Evolutionary conservation across 2,888 invertebrate species (phyloP), one percentile per base, ranked within the genome.

Genomic region (Sipha maydis): DNA sequence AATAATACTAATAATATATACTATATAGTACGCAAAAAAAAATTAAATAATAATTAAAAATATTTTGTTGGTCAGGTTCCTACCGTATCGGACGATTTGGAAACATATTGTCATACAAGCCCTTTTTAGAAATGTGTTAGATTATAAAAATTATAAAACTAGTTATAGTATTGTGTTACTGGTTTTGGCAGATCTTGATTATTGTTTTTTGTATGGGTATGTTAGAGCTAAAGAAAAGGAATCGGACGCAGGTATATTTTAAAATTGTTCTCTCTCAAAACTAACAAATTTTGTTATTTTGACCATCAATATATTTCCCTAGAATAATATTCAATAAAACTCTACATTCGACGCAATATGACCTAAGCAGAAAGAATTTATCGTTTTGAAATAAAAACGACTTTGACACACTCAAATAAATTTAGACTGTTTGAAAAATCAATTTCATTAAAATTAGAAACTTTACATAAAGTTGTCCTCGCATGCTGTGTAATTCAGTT

Each of bases 231-330:
- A 90, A 89, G 90, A 90, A 77, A 80, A 90, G 71, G 89, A 90
- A 77, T 90, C 90, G 69, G 90, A 90, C 90, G 90, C 90, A 78
- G 90, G 90, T 48, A 90, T 91, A 80, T 91, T 90, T 89, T 82
- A 89, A 67, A 89, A 90, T 75, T 90, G 90, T 77, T 79, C 84
- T 73, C 80, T 91, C 77, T 89, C 83, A 34, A 90, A 90, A 88
- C 90, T 90, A 89, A 88, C 82, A 79, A 88, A 85, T 86, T 69
- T 85, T 69, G 67, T 89, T 89, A 90, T 78, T 89, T 90, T 71
- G 90, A 85, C 71, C 89, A 90, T 85, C 89, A 89, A 67, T 83
- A 89, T 89, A 41, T 90, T 90, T 90, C 89, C 89, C 88, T 89
- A 9, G 28, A 83, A 61, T 90, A 90, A 76, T 84, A 90, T 76